Evolutionary conservation across 2,797 vertebrate species (phyloP).

Genomic region (Harpagifer antarcticus): DNA sequence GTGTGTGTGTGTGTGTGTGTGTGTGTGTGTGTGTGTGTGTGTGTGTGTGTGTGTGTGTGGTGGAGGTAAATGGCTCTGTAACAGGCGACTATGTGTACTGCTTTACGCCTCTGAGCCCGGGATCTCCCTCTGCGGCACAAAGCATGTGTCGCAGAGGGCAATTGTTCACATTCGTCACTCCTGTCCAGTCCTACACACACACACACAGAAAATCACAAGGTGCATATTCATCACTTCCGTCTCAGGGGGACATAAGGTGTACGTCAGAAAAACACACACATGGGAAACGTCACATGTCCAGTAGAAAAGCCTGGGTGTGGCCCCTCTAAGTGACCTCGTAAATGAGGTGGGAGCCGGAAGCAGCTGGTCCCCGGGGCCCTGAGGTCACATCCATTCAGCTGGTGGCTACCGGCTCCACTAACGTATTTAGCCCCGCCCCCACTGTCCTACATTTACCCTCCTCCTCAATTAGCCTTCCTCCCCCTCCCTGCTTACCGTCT

Average conservation of each 20-base stretch:
- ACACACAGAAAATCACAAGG: not conserved
- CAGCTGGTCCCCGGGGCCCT: constrained; percentile 60
- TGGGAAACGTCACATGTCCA: constrained; percentile 30
- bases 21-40: not conserved
- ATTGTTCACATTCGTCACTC: constrained; percentile 52
- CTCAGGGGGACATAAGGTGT: constrained; percentile 38
- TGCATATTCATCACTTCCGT: constrained; percentile 37
- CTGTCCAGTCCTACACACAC: not conserved
- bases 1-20: constrained; percentile 15
- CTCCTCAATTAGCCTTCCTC: constrained; percentile 57
- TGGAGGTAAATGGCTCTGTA: constrained; percentile 36
- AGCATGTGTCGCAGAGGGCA: constrained; percentile 20
- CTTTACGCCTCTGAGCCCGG: constrained; percentile 28
- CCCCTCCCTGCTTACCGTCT: constrained; percentile 25
- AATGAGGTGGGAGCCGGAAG: constrained; percentile 62
- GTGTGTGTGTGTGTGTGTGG: not conserved
- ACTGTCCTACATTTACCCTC: constrained; percentile 61
- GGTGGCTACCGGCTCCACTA: constrained; percentile 40
- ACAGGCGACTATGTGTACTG: constrained; percentile 37
- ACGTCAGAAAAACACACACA: constrained; percentile 8
- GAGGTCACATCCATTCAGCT: constrained; percentile 71
- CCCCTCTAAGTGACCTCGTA: constrained; percentile 48
- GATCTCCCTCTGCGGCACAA: constrained; percentile 8
- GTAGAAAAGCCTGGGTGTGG: constrained; percentile 45
- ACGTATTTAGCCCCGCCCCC: constrained; percentile 31